phyloP scores from a whole-genome alignment of 2,797 vertebrate species.

The Cossypha heuglini region DNA sequence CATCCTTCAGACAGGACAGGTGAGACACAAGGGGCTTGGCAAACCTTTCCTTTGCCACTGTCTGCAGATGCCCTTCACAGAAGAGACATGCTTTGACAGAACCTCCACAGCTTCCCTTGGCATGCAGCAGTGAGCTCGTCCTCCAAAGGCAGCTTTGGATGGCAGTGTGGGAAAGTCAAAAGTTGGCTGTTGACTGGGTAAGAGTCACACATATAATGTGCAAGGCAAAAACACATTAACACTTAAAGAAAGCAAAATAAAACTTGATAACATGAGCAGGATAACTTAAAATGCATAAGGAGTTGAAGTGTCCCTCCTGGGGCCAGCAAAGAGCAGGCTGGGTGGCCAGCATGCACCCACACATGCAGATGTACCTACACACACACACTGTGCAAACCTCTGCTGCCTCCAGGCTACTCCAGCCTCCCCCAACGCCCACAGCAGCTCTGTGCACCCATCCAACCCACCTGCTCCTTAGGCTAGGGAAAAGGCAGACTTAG shows the following conservation, averaged over 20 bases:
- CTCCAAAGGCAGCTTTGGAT: background rate
- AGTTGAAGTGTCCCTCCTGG: background rate
- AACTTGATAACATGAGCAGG: constrained; percentile 51
- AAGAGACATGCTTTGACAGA: background rate
- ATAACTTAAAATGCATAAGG: constrained; percentile 47
- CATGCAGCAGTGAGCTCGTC: background rate
- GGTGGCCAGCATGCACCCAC: background rate
- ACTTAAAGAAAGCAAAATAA: constrained; percentile 53
- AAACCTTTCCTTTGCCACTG: background rate
- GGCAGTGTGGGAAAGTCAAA: background rate
- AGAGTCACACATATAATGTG: constrained; percentile 40
- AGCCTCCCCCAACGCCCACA: background rate
- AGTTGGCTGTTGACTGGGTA: constrained; percentile 59
- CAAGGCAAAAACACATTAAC: constrained; percentile 46
- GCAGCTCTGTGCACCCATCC: background rate
- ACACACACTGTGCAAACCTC: background rate
- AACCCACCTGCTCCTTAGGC: background rate
- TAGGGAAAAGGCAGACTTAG: background rate
- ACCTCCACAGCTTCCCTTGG: background rate
- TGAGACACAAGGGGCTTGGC: background rate
- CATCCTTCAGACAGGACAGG: background rate
- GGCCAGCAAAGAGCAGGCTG: background rate
- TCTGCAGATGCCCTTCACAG: background rate
- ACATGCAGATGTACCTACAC: background rate
- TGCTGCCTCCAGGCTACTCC: background rate